Evolutionary conservation across 2,888 invertebrate genomes (phyloP).

Genomic region (Diaperis boleti): DNA sequence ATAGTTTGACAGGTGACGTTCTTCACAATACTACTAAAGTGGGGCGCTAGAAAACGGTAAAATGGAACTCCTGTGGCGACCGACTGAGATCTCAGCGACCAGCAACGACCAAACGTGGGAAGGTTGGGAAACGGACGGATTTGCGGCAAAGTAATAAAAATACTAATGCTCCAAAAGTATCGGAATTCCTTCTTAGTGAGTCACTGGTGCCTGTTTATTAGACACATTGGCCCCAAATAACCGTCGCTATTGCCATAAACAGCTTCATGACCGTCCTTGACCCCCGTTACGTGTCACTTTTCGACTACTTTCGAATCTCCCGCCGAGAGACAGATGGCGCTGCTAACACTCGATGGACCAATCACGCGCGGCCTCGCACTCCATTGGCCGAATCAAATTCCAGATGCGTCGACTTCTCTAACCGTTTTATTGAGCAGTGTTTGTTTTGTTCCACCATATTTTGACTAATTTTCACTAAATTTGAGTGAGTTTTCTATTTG

Average conservation of each 20-base stretch:
- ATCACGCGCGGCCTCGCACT: slow-evolving; percentile 35
- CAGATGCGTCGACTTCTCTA: slow-evolving; percentile 55
- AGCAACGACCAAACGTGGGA: too few relatives aligned
- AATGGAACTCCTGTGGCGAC: neutral
- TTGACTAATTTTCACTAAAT: slow-evolving; percentile 6
- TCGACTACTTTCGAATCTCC: neutral
- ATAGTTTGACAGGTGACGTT: neutral
- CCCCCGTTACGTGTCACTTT: neutral
- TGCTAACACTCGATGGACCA: slow-evolving; percentile 36
- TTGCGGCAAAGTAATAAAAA: too few relatives aligned
- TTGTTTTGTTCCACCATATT: slow-evolving; percentile 32
- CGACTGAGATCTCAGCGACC: neutral
- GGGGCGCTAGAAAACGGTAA: neutral
- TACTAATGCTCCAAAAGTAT: too few relatives aligned
- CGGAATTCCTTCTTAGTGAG: too few relatives aligned
- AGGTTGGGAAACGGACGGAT: too few relatives aligned
- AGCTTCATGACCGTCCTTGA: neutral
- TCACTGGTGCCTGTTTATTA: too few relatives aligned
- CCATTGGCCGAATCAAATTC: slow-evolving; percentile 57
- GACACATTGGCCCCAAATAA: too few relatives aligned
- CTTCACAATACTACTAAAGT: neutral
- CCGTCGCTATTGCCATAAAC: neutral
- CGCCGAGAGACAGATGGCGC: neutral
- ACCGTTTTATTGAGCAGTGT: slow-evolving; percentile 52
- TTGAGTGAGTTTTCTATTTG: neutral